Conservation (phyloP, 2,113 vertebrate species). For the Vulpes lagopus region DNA sequence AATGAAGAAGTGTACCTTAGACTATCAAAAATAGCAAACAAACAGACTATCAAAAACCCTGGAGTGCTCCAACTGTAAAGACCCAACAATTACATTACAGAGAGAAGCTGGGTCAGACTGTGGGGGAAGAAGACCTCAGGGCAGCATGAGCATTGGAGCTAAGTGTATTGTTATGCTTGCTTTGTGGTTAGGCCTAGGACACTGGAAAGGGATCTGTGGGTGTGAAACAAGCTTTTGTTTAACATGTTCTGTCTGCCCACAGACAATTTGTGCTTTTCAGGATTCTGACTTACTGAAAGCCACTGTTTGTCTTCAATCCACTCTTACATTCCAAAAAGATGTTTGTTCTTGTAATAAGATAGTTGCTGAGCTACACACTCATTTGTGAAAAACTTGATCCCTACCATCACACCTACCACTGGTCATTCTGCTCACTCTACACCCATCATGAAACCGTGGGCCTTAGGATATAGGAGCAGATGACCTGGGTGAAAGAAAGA, state of each 20-base stretch:
- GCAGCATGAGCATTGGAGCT: background rate
- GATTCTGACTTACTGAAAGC: slow-evolving; percentile 92
- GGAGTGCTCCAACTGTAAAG: background rate
- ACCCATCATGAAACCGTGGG: slow-evolving; percentile 96
- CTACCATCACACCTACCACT: slow-evolving; percentile 93
- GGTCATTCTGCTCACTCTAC: slow-evolving; percentile 92
- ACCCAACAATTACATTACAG: background rate
- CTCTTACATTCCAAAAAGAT: slow-evolving; percentile 89
- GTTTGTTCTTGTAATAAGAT: slow-evolving; percentile 89
- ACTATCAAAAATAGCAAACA: background rate
- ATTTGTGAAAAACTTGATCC: slow-evolving; percentile 96
- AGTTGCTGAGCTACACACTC: slow-evolving; percentile 95
- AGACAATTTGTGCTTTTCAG: background rate
- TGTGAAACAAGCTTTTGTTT: accelerated
- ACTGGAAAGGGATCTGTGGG: background rate
- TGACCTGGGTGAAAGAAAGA: slow-evolving; percentile 86
- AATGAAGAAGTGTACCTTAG: background rate
- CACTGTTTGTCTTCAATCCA: slow-evolving; percentile 87
- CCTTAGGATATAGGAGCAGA: slow-evolving; percentile 96
- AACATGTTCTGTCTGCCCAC: background rate
- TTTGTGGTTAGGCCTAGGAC: background rate
- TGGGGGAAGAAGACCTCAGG: background rate
- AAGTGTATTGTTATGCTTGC: background rate
- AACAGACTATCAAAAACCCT: background rate
- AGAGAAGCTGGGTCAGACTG: background rate